These are phyloP conservation scores for Acrobasis consociella DNA, from an alignment of 2,888 invertebrate genomes.

Conservation along the genomic window DNA sequence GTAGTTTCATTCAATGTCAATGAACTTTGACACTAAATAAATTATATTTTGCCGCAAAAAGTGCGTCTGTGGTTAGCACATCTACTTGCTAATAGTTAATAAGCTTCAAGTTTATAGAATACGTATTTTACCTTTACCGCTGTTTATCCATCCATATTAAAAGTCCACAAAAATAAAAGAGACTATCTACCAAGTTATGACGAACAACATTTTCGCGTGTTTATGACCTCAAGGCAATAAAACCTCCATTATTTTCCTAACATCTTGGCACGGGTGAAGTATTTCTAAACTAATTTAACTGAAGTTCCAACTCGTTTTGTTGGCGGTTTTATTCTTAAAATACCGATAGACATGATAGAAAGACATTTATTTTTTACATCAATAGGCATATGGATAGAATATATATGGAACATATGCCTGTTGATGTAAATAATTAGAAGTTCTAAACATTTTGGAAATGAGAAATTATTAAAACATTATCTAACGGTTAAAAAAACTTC, in stretches of 20 bases:
- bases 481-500: background rate
- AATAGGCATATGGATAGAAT: too few species aligned
- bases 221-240: slow-evolving; percentile 50
- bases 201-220: slow-evolving; percentile 46
- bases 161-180: slow-evolving; percentile 25
- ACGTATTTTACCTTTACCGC: background rate
- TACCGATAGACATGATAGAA: background rate
- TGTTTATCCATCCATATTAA: slow-evolving; percentile 23
- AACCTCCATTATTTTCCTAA: slow-evolving; percentile 55
- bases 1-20: slow-evolving; percentile 3
- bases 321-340: slow-evolving; percentile 17
- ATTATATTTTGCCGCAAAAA: slow-evolving; percentile 4
- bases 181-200: slow-evolving; percentile 26
- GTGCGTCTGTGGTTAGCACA: background rate
- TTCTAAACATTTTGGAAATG: too few species aligned
- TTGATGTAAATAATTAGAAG: too few species aligned
- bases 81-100: background rate
- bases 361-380: too few species aligned
- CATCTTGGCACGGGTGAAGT: slow-evolving; percentile 50
- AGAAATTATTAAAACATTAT: too few species aligned
- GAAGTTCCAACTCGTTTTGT: slow-evolving; percentile 13
- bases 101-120: background rate
- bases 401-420: too few species aligned
- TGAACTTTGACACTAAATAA: slow-evolving; percentile 6
- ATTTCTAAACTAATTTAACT: slow-evolving; percentile 30